phyloP scores from a whole-genome alignment of 23 tunicate species.

The Ciona savignyi region DNA sequence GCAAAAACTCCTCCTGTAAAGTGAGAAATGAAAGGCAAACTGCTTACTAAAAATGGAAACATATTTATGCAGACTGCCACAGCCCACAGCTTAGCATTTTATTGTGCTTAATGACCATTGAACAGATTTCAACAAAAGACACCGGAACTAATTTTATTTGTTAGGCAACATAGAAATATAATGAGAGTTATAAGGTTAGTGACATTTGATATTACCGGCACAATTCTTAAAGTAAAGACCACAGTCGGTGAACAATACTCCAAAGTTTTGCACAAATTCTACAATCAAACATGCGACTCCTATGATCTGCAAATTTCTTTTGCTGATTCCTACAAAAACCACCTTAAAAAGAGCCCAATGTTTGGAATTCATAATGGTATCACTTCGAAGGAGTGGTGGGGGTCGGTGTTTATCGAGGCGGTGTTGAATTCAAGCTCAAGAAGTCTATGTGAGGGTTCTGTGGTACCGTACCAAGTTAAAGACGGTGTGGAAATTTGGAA shows the following conservation, averaged over 20 bases:
- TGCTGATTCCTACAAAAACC: slow-evolving; percentile 2
- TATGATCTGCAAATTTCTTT: not conserved
- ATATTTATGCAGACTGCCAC: no score
- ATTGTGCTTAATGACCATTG: no score
- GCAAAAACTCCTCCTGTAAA: no score
- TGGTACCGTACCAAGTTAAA: not conserved
- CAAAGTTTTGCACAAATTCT: not conserved
- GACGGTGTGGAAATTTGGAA: not conserved
- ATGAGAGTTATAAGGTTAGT: not conserved
- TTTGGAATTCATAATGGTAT: slow-evolving; percentile 6
- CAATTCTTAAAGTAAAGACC: not conserved
- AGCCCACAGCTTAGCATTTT: no score
- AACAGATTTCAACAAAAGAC: no score
- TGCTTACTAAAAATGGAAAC: no score
- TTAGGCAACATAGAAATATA: no score
- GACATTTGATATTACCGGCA: not conserved
- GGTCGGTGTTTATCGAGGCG: slow-evolving; percentile 7
- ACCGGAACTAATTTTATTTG: no score
- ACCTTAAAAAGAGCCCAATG: slow-evolving; percentile 7
- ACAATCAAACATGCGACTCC: not conserved
- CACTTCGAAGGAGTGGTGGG: slow-evolving; percentile 13
- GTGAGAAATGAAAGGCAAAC: no score
- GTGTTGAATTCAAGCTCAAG: not conserved
- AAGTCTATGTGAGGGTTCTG: not conserved
- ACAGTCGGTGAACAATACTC: not conserved